Conservation (phyloP, 2,888 invertebrate genomes). For the Sesia bembeciformis region DNA sequence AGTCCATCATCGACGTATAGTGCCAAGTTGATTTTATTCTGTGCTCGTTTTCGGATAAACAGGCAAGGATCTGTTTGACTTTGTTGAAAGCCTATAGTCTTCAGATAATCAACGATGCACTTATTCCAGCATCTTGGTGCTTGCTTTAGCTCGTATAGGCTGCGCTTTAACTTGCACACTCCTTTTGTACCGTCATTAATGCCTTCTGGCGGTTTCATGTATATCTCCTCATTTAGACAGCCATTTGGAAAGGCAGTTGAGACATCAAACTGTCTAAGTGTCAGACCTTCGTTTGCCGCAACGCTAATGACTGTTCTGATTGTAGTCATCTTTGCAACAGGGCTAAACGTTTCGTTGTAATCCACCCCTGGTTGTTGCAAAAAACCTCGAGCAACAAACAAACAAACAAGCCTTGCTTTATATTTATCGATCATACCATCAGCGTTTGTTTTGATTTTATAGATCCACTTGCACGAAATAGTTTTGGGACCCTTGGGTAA, state of each 20-base stretch:
- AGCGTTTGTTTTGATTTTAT: conserved; percentile 11
- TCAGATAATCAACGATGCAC: conserved; percentile 2
- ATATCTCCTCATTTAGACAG: conserved; percentile 4
- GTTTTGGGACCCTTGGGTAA: conserved; percentile 11
- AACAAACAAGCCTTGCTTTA: conserved; percentile 15
- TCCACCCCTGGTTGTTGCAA: conserved; percentile 7
- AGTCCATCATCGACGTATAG: conserved; percentile 9
- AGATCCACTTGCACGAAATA: conserved; percentile 12
- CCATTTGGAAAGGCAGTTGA: conserved; percentile 5
- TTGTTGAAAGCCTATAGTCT: conserved; percentile 2
- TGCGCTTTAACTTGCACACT: conserved; percentile 6
- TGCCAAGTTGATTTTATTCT: conserved; percentile 2
- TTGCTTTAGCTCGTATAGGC: too few relatives aligned
- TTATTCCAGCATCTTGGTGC: conserved; percentile 7
- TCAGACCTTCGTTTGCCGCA: conserved; percentile 4
- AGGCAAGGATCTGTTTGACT: conserved; percentile 6
- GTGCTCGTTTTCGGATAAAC: conserved; percentile 2
- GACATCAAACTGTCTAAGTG: conserved; percentile 5
- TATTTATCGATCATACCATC: conserved; percentile 10
- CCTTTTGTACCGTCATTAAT: conserved; percentile 2
- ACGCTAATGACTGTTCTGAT: conserved; percentile 5
- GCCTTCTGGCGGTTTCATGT: conserved; percentile 5
- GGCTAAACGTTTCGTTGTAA: conserved; percentile 8
- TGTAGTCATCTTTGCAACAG: conserved; percentile 6
- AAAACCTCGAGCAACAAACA: conserved; percentile 5